Base-by-base conservation (phyloP, 1,140 invertebrate species). In the Drosophila neocordata region DNA sequence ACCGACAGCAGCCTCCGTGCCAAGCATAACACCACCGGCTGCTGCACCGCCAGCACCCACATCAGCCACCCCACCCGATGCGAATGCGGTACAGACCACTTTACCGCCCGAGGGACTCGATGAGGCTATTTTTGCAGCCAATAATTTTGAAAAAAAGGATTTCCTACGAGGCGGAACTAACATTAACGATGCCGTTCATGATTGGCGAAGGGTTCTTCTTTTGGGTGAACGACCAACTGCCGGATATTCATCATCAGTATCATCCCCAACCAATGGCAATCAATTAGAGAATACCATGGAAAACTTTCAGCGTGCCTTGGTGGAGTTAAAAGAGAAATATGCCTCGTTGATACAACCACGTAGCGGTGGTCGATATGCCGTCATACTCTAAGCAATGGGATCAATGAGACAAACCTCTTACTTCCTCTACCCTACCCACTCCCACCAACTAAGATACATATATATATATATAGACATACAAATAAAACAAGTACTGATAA, bases 401-500 rank as follows among this genome's bases (percentile, higher is more conserved):
- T n/a, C n/a, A n/a, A n/a, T n/a, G n/a, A n/a, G n/a, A n/a, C n/a
- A n/a, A n/a, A n/a, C n/a, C n/a, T n/a, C n/a, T n/a, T n/a, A n/a
- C n/a, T n/a, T n/a, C n/a, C n/a, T n/a, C n/a, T n/a, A n/a, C n/a
- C n/a, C n/a, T n/a, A n/a, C n/a, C 22, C 22, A 24, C 22, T n/a
- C n/a, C 22, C 22, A 24, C 22, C 22, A 24, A 0, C 22, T 24
- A 24, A 24, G 22, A 24, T 37, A 62, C 22, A 55, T 69, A 44
- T 15, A 24, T 60, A 27, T 20, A 51, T 53, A 24, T 31, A 59
- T 65, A 34, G 38, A 51, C 37, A 79, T 65, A 65, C 70, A 53
- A 80, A 77, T 64, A 80, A 77, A 64, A 73, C 65, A 59, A 35
- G 77, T 72, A 81, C 78, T 78, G 81, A 85, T 85, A 74, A 87